Conservation (phyloP, 2,888 invertebrate species). For the Drosophila antonietae region DNA sequence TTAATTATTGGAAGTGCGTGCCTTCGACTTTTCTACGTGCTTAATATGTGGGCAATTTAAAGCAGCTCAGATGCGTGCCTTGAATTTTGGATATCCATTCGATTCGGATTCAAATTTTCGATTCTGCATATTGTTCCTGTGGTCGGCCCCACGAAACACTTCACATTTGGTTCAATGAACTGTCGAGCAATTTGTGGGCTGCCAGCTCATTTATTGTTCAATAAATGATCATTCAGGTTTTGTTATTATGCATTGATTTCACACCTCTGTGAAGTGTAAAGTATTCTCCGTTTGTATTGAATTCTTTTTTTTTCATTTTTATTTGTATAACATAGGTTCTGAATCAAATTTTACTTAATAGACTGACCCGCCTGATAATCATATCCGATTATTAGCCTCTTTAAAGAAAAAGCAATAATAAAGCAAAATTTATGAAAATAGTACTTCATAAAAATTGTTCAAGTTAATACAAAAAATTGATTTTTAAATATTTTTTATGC, state of each 20-base stretch:
- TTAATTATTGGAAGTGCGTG: conserved; percentile 78
- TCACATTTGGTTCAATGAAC: conserved; percentile 66
- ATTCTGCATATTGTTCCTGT: conserved; percentile 42
- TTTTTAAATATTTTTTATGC: not conserved
- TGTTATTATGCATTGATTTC: conserved; percentile 58
- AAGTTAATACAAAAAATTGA: not conserved
- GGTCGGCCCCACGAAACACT: conserved; percentile 23
- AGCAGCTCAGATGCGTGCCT: conserved; percentile 74
- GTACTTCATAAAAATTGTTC: not conserved
- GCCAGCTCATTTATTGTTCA: conserved; percentile 53
- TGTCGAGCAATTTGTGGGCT: conserved; percentile 52
- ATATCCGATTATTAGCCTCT: not conserved
- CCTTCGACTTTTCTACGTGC: conserved; percentile 58
- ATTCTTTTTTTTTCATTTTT: conserved; percentile 1
- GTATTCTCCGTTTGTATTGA: conserved; percentile 8
- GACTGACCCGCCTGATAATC: not conserved
- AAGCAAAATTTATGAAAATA: not conserved
- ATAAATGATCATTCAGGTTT: conserved; percentile 55
- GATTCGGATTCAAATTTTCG: conserved; percentile 28
- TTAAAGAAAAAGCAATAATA: not conserved
- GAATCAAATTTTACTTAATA: conserved; percentile 1
- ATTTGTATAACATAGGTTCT: not conserved
- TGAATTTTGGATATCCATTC: conserved; percentile 43
- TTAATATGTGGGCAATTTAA: conserved; percentile 75
- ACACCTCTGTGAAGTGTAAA: conserved; percentile 44